These are phyloP conservation scores for Platichthys flesus DNA, from an alignment of 2,113 vertebrate genomes.

Conservation along the genomic window DNA sequence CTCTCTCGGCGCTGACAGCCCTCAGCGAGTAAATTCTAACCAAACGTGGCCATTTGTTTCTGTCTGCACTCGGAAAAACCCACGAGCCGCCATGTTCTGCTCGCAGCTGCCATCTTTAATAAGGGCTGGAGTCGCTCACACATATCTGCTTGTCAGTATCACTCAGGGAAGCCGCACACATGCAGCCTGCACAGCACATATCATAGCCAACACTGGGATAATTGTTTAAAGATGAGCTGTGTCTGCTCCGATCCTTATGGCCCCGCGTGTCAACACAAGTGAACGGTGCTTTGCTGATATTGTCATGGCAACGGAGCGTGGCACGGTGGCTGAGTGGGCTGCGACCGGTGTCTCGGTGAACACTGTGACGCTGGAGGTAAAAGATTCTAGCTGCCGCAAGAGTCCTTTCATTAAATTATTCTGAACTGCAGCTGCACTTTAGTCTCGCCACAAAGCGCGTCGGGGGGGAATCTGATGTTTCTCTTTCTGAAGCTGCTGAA, in stretches of 20 bases:
- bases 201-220: conserved; percentile 15
- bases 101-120: conserved; percentile 54
- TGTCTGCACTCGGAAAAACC: conserved; percentile 12
- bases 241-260: conserved; percentile 12
- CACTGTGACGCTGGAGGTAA: neutral
- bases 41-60: conserved; percentile 22
- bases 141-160: conserved; percentile 35
- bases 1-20: conserved; percentile 7
- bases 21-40: conserved; percentile 5
- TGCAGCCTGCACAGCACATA: neutral
- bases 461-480: neutral
- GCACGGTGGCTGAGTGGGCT: neutral
- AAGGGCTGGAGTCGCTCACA: conserved; percentile 31
- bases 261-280: conserved; percentile 28
- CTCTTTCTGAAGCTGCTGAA: conserved; percentile 1
- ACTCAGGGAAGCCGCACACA: conserved; percentile 1
- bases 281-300: conserved; percentile 18
- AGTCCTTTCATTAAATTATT: neutral
- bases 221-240: conserved; percentile 10
- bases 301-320: conserved; percentile 36
- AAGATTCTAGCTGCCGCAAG: neutral
- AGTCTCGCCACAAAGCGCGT: conserved; percentile 4
- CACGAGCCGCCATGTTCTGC: conserved; percentile 20
- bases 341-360: neutral
- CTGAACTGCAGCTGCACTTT: conserved; percentile 18